These are phyloP conservation scores for Reticulitermes speratus DNA, from an alignment of 1,140 invertebrate genomes.

Conservation along the genomic window DNA sequence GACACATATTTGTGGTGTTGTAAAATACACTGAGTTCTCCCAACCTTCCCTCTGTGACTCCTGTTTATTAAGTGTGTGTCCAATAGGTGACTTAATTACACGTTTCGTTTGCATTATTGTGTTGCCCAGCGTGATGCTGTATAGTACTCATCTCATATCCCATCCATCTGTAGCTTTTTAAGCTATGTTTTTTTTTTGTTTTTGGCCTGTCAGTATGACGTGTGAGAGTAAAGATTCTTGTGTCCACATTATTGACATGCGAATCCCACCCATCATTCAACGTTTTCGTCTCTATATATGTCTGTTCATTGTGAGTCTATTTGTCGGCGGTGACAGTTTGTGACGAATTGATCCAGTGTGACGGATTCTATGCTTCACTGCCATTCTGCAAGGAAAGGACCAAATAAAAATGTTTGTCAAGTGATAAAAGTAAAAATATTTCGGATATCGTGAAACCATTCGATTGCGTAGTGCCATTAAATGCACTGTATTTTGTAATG, in stretches of 20 bases:
- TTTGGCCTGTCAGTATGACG: neutral
- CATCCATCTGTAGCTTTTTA: neutral
- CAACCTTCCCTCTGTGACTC: too few species aligned
- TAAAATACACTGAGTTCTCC: too few species aligned
- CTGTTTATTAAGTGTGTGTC: too few species aligned
- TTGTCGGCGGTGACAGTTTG: slow-evolving; percentile 4
- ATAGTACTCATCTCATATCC: neutral
- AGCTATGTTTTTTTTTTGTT: neutral
- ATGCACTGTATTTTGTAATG: too few species aligned
- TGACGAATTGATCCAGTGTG: neutral
- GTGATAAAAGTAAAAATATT: neutral
- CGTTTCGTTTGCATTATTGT: neutral
- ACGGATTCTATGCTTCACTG: neutral
- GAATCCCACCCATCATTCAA: slow-evolving; percentile 10
- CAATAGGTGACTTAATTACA: too few species aligned
- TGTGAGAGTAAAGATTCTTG: neutral
- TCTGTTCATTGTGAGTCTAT: slow-evolving; percentile 7
- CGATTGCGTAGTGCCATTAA: neutral
- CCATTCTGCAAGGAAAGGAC: neutral
- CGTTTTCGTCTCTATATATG: neutral
- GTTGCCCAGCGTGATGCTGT: neutral
- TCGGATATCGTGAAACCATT: neutral
- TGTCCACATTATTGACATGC: slow-evolving; percentile 8
- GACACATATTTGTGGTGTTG: too few species aligned
- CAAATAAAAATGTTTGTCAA: neutral